A percentile compares a stretch with the other conserved stretches of the same genome.
Evolutionary conservation across 2,888 invertebrate species (phyloP).

Genomic region (Campaea margaritaria): DNA sequence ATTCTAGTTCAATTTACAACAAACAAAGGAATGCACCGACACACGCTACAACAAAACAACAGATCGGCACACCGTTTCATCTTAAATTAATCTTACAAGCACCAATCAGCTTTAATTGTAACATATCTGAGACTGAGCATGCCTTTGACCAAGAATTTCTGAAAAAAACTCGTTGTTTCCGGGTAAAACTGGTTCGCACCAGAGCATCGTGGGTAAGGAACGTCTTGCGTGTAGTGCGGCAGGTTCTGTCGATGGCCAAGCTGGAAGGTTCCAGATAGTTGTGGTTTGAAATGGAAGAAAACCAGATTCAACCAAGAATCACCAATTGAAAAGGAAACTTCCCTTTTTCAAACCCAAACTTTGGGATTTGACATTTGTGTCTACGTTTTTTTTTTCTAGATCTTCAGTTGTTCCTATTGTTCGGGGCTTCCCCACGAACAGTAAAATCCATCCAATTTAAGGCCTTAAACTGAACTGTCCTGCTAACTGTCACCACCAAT

Average conservation of each 20-base stretch:
- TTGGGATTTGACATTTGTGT: too few species aligned
- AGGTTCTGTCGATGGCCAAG: neutral
- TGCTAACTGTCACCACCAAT: too few species aligned
- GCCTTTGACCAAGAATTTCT: slow-evolving; percentile 3
- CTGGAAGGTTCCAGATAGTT: slow-evolving; percentile 18
- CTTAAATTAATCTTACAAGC: slow-evolving; percentile 37
- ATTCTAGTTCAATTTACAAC: slow-evolving; percentile 26
- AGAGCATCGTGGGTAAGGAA: slow-evolving; percentile 29
- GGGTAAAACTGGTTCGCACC: slow-evolving; percentile 20
- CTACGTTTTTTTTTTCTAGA: too few species aligned
- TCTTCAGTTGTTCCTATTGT: too few species aligned
- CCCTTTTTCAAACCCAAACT: too few species aligned
- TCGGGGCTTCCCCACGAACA: too few species aligned
- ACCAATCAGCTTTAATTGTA: slow-evolving; percentile 43
- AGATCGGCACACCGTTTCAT: slow-evolving; percentile 32
- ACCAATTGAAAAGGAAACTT: too few species aligned
- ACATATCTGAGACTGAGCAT: slow-evolving; percentile 30
- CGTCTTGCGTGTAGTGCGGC: neutral
- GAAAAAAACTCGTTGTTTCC: slow-evolving; percentile 19
- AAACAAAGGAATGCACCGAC: slow-evolving; percentile 19
- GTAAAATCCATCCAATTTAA: too few species aligned
- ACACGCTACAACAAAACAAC: slow-evolving; percentile 10
- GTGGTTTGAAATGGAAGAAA: too few species aligned
- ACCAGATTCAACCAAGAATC: too few species aligned
- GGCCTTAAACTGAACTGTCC: too few species aligned